Conservation (phyloP, 2,113 vertebrate genomes). For the Aspiorhynchus laticeps region DNA sequence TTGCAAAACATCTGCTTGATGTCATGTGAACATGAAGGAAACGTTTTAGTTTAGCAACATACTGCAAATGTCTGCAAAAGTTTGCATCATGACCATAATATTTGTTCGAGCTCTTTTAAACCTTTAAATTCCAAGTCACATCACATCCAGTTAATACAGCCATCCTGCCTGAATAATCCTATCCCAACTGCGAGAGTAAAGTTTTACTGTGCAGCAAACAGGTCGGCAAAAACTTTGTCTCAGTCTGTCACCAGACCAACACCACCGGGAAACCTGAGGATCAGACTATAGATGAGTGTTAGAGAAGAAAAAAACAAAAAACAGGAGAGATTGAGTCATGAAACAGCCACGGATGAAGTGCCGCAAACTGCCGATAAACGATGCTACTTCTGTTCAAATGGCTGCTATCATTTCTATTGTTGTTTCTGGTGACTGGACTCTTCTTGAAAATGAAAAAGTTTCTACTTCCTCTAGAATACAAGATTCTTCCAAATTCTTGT, state of each 20-base stretch:
- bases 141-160: neutral
- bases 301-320: neutral
- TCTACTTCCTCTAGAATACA: neutral
- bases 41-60: neutral
- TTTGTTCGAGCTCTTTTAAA: neutral
- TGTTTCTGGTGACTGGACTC: neutral
- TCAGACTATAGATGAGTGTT: neutral
- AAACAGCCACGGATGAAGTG: neutral
- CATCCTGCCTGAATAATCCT: neutral
- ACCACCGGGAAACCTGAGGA: neutral
- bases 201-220: constrained; percentile 8
- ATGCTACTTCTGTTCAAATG: neutral
- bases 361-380: neutral
- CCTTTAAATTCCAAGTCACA: neutral
- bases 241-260: neutral
- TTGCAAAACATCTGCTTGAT: neutral
- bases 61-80: neutral
- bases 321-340: neutral
- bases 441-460: neutral
- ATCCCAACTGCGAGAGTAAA: neutral
- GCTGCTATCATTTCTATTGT: neutral
- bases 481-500: neutral
- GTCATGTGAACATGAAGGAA: neutral
- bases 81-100: neutral
- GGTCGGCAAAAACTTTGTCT: neutral